These are phyloP conservation scores for Drosophila neotestacea DNA, from an alignment of 2,888 invertebrate species.

Conservation along the genomic window DNA sequence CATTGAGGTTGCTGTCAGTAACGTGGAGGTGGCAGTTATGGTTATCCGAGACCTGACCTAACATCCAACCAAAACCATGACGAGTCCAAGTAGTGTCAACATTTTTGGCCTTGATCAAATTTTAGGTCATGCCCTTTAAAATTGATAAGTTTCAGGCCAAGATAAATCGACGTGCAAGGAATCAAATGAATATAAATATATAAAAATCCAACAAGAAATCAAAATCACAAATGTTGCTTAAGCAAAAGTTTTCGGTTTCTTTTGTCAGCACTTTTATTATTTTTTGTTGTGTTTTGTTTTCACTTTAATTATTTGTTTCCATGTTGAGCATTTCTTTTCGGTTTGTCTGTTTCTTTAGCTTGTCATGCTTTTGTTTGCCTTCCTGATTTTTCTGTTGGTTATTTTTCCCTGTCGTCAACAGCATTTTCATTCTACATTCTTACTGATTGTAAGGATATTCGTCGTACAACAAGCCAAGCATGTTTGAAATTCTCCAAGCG, in stretches of 20 bases:
- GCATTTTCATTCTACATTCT: constrained; percentile 63
- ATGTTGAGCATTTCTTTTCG: constrained; percentile 25
- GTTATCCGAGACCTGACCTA: constrained; percentile 46
- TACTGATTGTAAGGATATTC: constrained; percentile 56
- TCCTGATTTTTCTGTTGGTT: constrained; percentile 61
- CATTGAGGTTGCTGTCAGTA: constrained; percentile 54
- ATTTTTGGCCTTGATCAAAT: constrained; percentile 64
- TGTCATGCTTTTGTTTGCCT: constrained; percentile 58
- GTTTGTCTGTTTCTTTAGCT: constrained; percentile 21
- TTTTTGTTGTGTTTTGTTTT: constrained; percentile 5
- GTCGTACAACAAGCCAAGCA: constrained; percentile 35
- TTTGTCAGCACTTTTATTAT: background rate
- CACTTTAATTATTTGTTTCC: constrained; percentile 49
- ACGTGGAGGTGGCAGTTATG: constrained; percentile 21
- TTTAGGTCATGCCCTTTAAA: constrained; percentile 34
- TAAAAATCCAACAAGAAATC: constrained; percentile 16
- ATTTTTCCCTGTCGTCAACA: constrained; percentile 55
- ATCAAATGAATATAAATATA: constrained; percentile 44
- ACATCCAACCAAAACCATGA: constrained; percentile 23
- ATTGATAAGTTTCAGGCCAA: constrained; percentile 39
- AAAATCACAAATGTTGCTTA: constrained; percentile 38
- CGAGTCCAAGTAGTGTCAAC: constrained; percentile 48
- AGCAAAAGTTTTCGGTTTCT: constrained; percentile 30
- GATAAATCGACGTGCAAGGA: constrained; percentile 54
- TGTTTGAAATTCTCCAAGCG: constrained; percentile 75